These are phyloP conservation scores for Blomia tropicalis DNA, from an alignment of 2,888 invertebrate genomes.

Conservation along the genomic window DNA sequence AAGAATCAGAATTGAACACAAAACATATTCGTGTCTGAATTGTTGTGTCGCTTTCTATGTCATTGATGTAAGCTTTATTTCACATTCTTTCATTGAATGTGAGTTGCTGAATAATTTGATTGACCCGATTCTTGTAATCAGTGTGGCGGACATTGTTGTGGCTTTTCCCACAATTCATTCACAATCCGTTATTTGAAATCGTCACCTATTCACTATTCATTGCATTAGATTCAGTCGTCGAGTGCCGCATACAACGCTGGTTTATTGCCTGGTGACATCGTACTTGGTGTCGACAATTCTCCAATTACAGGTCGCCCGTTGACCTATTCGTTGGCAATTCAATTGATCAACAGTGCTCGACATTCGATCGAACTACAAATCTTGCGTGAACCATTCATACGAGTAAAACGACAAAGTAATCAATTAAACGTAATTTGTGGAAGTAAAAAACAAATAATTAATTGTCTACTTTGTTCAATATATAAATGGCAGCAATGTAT, in stretches of 20 bases:
- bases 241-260: slow-evolving; percentile 20
- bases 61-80: too few relatives aligned
- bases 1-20: too few relatives aligned
- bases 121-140: background rate
- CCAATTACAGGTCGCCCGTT: slow-evolving; percentile 14
- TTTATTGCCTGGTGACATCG: slow-evolving; percentile 13
- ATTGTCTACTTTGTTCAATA: background rate
- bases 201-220: background rate
- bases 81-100: too few relatives aligned
- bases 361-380: slow-evolving; percentile 15
- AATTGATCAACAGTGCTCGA: background rate
- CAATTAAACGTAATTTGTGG: background rate
- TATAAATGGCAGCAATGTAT: background rate
- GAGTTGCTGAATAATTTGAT: background rate
- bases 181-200: too few relatives aligned
- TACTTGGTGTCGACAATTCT: slow-evolving; percentile 12
- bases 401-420: background rate
- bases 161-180: too few relatives aligned
- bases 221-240: background rate
- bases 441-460: background rate
- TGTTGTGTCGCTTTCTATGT: too few relatives aligned
- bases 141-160: too few relatives aligned
- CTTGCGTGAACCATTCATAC: slow-evolving; percentile 4
- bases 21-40: too few relatives aligned
- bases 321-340: slow-evolving; percentile 15